phyloP scores from a whole-genome alignment of 92 coral and sea anemone genomes.

The Epizoanthus scotinus region DNA sequence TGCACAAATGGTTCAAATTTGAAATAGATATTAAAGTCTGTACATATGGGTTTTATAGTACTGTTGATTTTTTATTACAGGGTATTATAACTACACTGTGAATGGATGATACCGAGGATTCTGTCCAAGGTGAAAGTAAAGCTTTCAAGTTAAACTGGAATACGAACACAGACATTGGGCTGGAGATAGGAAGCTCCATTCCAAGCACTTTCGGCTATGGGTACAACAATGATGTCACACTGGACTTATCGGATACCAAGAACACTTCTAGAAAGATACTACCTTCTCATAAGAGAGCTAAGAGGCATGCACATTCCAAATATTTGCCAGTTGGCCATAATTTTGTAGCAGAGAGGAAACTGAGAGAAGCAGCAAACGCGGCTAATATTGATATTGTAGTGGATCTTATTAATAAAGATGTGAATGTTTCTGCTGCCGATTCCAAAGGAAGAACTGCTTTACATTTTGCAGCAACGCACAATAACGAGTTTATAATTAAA shows the following conservation, averaged over 20 bases:
- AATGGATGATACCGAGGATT: constrained; percentile 8
- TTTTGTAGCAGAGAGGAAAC: constrained; percentile 69
- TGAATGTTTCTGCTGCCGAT: constrained; percentile 79
- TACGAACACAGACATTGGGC: constrained; percentile 58
- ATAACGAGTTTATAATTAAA: constrained; percentile 68
- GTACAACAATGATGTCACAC: constrained; percentile 52
- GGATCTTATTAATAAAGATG: constrained; percentile 80
- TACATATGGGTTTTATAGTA: no score
- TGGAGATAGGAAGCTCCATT: constrained; percentile 42
- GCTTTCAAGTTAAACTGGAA: constrained; percentile 42
- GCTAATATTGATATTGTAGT: constrained; percentile 63
- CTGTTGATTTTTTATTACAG: no score
- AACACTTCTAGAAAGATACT: constrained; percentile 68
- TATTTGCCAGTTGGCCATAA: constrained; percentile 66
- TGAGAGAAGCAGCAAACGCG: constrained; percentile 83
- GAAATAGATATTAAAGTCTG: no score
- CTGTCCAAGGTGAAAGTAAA: constrained; percentile 10
- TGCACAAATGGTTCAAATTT: no score
- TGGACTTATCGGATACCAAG: constrained; percentile 47
- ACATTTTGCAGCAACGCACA: constrained; percentile 95
- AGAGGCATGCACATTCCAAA: constrained; percentile 59
- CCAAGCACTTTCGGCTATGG: constrained; percentile 66
- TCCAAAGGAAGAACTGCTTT: constrained; percentile 92
- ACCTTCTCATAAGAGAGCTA: constrained; percentile 72
- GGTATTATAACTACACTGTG: no score